phyloP scores from a whole-genome alignment of 2,113 vertebrate genomes.

The Cyprinodon brontotheroides region DNA sequence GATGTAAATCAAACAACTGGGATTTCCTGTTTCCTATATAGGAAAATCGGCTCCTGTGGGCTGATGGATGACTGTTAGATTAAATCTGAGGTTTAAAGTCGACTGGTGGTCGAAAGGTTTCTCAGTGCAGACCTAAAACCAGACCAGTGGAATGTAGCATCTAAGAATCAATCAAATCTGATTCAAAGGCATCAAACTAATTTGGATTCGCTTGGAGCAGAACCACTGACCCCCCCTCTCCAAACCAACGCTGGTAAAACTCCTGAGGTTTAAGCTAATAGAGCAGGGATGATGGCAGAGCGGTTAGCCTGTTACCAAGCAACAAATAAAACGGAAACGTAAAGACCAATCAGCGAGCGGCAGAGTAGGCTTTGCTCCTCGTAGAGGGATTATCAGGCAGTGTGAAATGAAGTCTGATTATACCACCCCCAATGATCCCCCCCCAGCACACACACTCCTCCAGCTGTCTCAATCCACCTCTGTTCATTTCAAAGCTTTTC shows the following conservation, averaged over 20 bases:
- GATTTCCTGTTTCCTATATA: constrained; percentile 64
- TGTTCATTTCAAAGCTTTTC: constrained; percentile 32
- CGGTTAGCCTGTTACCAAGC: constrained; percentile 44
- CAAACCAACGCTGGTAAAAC: constrained; percentile 17
- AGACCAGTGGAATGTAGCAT: not conserved
- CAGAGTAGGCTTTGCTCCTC: constrained; percentile 59
- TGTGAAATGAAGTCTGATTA: constrained; percentile 74
- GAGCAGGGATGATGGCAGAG: constrained; percentile 35
- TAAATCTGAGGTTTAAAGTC: constrained; percentile 24
- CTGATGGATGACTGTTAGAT: constrained; percentile 45
- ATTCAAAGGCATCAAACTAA: not conserved
- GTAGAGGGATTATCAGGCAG: constrained; percentile 63
- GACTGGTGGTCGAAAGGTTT: constrained; percentile 25
- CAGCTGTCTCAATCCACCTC: not conserved
- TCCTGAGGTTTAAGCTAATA: constrained; percentile 36
- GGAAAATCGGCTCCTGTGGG: constrained; percentile 24
- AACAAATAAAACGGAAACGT: constrained; percentile 50
- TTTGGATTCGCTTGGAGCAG: not conserved
- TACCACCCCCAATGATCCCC: constrained; percentile 6
- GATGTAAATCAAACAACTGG: constrained; percentile 27
- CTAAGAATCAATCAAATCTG: not conserved
- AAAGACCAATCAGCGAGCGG: constrained; percentile 63
- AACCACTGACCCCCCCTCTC: constrained; percentile 15
- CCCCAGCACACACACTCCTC: not conserved
- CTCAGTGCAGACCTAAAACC: constrained; percentile 19